A percentile compares a stretch with the other conserved stretches of the same genome.
These are phyloP conservation scores for Corythaeola cristata DNA, from an alignment of 2,113 vertebrate genomes.

Conservation along the genomic window DNA sequence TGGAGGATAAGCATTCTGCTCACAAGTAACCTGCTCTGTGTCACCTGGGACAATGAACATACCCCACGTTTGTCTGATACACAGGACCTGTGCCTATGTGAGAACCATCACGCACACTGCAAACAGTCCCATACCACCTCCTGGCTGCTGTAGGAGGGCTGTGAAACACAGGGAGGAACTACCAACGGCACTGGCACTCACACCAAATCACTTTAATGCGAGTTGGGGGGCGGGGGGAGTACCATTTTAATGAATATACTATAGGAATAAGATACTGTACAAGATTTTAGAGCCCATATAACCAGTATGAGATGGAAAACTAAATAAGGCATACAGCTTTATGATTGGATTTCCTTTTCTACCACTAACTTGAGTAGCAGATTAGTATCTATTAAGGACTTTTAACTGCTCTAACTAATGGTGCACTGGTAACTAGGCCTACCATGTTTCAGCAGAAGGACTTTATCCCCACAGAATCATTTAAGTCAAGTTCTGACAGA, in stretches of 20 bases:
- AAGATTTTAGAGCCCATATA: slow-evolving; percentile 28
- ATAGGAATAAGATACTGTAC: neutral
- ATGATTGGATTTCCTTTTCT: slow-evolving; percentile 19
- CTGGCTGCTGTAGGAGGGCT: neutral
- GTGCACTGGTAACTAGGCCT: neutral
- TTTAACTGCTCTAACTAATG: neutral
- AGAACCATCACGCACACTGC: neutral
- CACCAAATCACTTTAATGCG: neutral
- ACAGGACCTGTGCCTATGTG: neutral
- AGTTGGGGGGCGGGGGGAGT: neutral
- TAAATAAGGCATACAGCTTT: neutral
- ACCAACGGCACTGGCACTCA: neutral
- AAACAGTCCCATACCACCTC: neutral
- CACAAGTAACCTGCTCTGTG: neutral
- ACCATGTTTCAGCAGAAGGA: neutral
- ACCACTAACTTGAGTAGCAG: slow-evolving; percentile 4
- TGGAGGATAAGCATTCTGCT: neutral
- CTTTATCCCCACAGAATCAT: neutral
- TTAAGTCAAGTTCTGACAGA: neutral
- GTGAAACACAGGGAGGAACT: neutral
- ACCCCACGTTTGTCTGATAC: neutral
- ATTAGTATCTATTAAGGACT: slow-evolving; percentile 11
- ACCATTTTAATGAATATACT: neutral
- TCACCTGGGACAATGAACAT: neutral
- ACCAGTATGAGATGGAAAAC: neutral